These are phyloP conservation scores for Coremacera marginata DNA, from an alignment of 2,888 invertebrate genomes.

Conservation along the genomic window DNA sequence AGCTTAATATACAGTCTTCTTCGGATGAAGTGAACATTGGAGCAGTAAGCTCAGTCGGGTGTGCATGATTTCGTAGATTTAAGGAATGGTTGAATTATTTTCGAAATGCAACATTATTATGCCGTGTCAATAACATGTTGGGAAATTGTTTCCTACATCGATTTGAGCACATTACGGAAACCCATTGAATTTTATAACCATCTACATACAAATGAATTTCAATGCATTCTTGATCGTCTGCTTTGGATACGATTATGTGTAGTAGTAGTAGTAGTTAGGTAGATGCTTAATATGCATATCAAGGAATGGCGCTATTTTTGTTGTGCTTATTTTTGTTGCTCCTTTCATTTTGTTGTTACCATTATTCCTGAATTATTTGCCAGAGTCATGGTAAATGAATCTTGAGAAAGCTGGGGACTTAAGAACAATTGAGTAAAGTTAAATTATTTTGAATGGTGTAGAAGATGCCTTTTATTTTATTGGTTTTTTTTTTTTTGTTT, in stretches of 20 bases:
- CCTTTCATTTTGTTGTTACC: not conserved
- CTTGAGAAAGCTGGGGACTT: too few relatives aligned
- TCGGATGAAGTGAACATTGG: too few relatives aligned
- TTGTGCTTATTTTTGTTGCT: not conserved
- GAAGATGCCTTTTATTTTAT: too few relatives aligned
- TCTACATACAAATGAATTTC: conserved; percentile 55
- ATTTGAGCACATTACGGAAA: conserved; percentile 69
- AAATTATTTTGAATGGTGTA: too few relatives aligned
- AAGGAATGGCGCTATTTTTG: not conserved
- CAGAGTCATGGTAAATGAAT: too few relatives aligned
- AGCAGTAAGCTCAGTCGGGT: too few relatives aligned
- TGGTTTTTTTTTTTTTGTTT: too few relatives aligned
- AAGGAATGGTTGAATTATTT: too few relatives aligned
- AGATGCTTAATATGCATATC: not conserved
- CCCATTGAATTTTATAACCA: conserved; percentile 68
- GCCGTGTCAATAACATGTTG: conserved; percentile 61
- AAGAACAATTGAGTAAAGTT: too few relatives aligned
- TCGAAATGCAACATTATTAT: too few relatives aligned
- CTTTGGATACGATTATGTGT: not conserved
- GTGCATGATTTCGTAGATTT: too few relatives aligned
- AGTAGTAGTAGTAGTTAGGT: not conserved
- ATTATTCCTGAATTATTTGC: not conserved
- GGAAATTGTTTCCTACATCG: conserved; percentile 68
- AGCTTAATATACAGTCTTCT: too few relatives aligned
- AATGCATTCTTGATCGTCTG: conserved; percentile 6